Evolutionary conservation across 1,140 invertebrate genomes (phyloP).

Genomic region (Philotrypesis tridentata): DNA sequence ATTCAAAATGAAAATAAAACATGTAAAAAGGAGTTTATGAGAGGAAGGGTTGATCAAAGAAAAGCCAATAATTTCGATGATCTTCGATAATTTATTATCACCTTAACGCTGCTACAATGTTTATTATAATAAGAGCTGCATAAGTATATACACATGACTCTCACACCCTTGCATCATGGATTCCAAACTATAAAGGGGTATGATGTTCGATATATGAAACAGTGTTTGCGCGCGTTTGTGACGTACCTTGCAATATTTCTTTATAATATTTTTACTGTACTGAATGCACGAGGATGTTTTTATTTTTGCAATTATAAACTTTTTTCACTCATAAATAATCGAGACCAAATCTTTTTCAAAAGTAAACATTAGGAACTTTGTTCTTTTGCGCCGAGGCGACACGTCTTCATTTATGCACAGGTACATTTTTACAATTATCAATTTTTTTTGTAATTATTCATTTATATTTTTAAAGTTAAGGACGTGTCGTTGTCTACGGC

Average conservation of each 20-base stretch:
- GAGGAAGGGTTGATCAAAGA: background rate
- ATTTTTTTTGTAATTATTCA: slow-evolving; percentile 24
- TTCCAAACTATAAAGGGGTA: slow-evolving; percentile 41
- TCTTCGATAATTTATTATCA: slow-evolving; percentile 48
- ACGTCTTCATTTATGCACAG: slow-evolving; percentile 42
- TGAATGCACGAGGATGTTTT: slow-evolving; percentile 8
- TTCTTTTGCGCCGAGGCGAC: slow-evolving; percentile 46
- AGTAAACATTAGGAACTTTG: slow-evolving; percentile 47
- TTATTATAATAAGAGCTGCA: slow-evolving; percentile 40
- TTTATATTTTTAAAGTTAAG: slow-evolving; percentile 33
- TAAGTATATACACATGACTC: slow-evolving; percentile 22
- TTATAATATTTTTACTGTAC: background rate
- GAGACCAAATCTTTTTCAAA: slow-evolving; percentile 28
- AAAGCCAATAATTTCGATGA: slow-evolving; percentile 4
- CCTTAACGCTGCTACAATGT: slow-evolving; percentile 48
- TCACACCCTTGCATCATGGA: slow-evolving; percentile 41
- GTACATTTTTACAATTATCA: slow-evolving; percentile 45
- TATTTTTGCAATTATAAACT: slow-evolving; percentile 26
- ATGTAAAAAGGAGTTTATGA: no score
- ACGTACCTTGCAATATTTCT: slow-evolving; percentile 9
- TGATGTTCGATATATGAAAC: slow-evolving; percentile 40
- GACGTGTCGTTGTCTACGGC: slow-evolving; percentile 37
- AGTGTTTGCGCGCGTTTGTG: slow-evolving; percentile 36
- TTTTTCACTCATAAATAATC: slow-evolving; percentile 40
- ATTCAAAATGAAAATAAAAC: no score